These are phyloP conservation scores for Peromyscus nudipes DNA, from an alignment of 2,797 vertebrate genomes.

Conservation along the genomic window DNA sequence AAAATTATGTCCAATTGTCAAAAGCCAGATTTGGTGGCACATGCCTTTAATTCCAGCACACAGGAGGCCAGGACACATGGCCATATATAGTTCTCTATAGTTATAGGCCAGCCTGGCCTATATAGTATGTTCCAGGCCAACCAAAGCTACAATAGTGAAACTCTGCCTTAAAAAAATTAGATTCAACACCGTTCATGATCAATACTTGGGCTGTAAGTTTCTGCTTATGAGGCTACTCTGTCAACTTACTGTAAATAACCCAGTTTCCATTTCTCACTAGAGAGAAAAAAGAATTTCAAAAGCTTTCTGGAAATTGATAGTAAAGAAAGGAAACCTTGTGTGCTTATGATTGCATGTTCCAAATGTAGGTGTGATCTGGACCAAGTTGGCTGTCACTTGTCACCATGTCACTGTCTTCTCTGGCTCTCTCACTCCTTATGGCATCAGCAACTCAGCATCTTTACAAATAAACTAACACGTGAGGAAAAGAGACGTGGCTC, in stretches of 20 bases:
- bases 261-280: background rate
- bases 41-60: background rate
- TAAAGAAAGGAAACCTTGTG: background rate
- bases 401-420: background rate
- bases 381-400: background rate
- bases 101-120: background rate
- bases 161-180: background rate
- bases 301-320: conserved; percentile 1
- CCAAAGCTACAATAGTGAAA: background rate
- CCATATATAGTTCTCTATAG: background rate
- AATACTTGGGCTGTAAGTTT: background rate
- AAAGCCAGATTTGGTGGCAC: background rate
- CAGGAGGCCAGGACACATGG: background rate
- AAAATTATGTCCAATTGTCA: background rate
- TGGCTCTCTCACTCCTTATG: background rate
- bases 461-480: background rate
- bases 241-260: background rate
- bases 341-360: background rate
- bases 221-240: background rate
- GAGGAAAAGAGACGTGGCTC: background rate
- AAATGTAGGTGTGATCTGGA: background rate
- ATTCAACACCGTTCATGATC: background rate
- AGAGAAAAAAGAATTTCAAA: background rate
- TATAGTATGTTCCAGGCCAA: background rate
- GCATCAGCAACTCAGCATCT: background rate